Evolutionary conservation across 2,113 vertebrate genomes (phyloP), one percentile per base, ranked within the genome.

Genomic region (Ceyx margarethae): DNA sequence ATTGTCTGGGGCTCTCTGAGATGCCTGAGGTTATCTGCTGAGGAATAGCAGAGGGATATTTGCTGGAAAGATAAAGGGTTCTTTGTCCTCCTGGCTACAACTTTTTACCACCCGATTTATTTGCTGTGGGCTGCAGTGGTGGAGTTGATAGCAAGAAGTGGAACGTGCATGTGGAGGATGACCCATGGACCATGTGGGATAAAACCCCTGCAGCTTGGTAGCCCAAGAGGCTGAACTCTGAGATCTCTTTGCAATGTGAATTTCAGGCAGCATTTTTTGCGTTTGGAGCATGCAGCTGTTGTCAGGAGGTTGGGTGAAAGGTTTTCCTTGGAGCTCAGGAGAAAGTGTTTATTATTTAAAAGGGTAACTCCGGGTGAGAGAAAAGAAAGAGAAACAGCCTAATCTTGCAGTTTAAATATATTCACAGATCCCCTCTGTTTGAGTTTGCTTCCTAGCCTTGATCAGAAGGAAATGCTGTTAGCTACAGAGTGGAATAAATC

Each of bases 381-480:
- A 90, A 90, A 92, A 85, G 89, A 89, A 81, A 76, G 61, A 74
- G 65, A 85, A 87, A 74, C 62, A 26, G 62, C 53, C 81, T 95
- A 94, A 96, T 96, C 76, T 95, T 90, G 78, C 83, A 88, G 79
- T 95, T 96, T 90, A 91, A 94, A 92, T 94, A 91, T 80, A 94
- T 91, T 87, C 91, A 86, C 91, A 89, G 92, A 91, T 91, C 88
- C 54, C 81, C 68, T 94, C 83, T 88, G 72, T 95, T 95, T 7
- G 60, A 92, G 83, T 94, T 94, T 94, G 68, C 94, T 95, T 94
- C 69, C 64, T 92, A 79, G 80, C 80, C 94, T 91, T 88, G 92
- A 97, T 97, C 95, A 96, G 93, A 95, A 94, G 87, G 85, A 95
- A 96, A 83, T 53, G 93, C 95, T 93, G 78, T 95, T 97, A 95